Conservation (phyloP, 2,888 invertebrate genomes). For the Aproaerema taeniolella region DNA sequence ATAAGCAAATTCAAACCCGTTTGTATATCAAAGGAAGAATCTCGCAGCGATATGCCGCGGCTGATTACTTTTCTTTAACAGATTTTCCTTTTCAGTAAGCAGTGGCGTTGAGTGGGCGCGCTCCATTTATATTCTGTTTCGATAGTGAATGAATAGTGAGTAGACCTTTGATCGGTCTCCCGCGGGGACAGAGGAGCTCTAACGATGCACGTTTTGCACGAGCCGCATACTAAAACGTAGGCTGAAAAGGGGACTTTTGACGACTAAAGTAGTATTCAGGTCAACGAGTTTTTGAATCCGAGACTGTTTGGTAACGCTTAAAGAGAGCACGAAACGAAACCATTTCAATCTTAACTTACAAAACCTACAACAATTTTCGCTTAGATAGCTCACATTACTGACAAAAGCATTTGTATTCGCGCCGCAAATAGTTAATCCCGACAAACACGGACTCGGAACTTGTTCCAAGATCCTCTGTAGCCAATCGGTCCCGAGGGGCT, state of each 20-base stretch:
- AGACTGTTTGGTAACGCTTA: too few relatives aligned
- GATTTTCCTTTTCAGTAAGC: slow-evolving; percentile 12
- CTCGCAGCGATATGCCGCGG: slow-evolving; percentile 3
- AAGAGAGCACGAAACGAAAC: too few relatives aligned
- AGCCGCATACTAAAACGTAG: slow-evolving; percentile 7
- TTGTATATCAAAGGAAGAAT: slow-evolving; percentile 3
- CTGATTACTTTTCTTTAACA: slow-evolving; percentile 7
- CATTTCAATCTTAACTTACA: too few relatives aligned
- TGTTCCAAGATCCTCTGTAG: slow-evolving; percentile 37
- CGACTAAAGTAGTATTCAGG: slow-evolving; percentile 3
- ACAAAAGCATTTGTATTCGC: too few relatives aligned
- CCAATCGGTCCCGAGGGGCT: slow-evolving; percentile 38
- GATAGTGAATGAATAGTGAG: slow-evolving; percentile 12
- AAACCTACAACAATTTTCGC: too few relatives aligned
- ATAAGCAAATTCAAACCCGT: too few relatives aligned
- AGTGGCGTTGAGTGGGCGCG: slow-evolving; percentile 7
- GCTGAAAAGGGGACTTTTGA: too few relatives aligned
- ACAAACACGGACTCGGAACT: slow-evolving; percentile 17
- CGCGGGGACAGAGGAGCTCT: slow-evolving; percentile 7
- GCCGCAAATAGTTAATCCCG: slow-evolving; percentile 10
- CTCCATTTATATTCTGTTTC: slow-evolving; percentile 14
- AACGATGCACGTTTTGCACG: slow-evolving; percentile 9
- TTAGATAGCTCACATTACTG: too few relatives aligned
- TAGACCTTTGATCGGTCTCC: slow-evolving; percentile 11
- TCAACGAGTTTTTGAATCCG: too few relatives aligned